A percentile compares a stretch with the other conserved stretches of the same genome.
Evolutionary conservation across 2,797 vertebrate genomes (phyloP).

Genomic region (Lacerta bilineata): DNA sequence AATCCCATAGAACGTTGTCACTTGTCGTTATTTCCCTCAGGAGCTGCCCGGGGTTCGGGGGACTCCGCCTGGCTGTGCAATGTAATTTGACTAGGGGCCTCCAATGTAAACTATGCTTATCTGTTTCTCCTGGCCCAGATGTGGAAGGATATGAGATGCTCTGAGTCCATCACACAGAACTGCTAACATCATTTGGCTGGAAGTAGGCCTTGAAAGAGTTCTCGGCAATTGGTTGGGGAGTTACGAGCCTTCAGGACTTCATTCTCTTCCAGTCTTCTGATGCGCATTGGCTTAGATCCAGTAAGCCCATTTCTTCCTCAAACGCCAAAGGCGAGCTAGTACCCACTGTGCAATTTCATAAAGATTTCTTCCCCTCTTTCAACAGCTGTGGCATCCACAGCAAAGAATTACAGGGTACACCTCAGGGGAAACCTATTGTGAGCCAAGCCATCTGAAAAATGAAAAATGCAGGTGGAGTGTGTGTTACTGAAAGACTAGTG

Average conservation of each 20-base stretch:
- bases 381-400: background rate
- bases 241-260: background rate
- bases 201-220: background rate
- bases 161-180: background rate
- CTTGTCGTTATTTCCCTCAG: too few species aligned
- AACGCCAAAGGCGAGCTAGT: background rate
- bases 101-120: too few species aligned
- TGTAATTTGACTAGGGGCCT: too few species aligned
- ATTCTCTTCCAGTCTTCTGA: background rate
- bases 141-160: too few species aligned
- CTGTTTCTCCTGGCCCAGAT: too few species aligned
- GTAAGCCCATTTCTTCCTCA: conserved; percentile 9
- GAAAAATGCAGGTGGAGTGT: background rate
- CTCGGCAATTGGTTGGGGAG: background rate
- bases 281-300: conserved; percentile 20
- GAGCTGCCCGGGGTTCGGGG: too few species aligned
- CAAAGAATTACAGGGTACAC: conserved; percentile 6
- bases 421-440: background rate
- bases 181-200: background rate
- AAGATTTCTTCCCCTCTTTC: background rate
- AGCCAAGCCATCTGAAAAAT: conserved; percentile 10
- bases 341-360: background rate
- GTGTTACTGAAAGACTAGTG: background rate
- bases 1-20: too few species aligned
- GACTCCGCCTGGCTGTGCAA: too few species aligned